Evolutionary conservation across 2,888 invertebrate species (phyloP), one percentile per base, ranked within the genome.

Genomic region (Epinotia ramella): DNA sequence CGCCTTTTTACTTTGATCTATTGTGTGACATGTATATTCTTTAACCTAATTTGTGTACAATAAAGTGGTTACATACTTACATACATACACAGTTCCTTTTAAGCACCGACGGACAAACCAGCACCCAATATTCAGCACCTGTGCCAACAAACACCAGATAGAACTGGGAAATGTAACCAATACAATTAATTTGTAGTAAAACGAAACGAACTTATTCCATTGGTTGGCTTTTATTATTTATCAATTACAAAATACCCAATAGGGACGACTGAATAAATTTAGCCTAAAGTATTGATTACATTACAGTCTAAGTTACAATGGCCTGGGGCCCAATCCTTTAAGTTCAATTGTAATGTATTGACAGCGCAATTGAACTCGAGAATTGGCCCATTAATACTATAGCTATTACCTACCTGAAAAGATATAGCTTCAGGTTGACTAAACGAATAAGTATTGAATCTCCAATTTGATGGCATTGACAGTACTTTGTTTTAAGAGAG

Each of bases 191-290:
- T 16, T 49, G 13, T 13, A 49, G 16, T 16, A 20, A 46, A 46
- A 64, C 20, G 20, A 64, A 53, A 56, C 12, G 20, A 59, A 59
- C 49, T 11, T 11, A 5, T 40, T 4, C 4, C 44, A 20, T 24
- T 59, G 20, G n/a, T 49, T 13, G 16, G 11, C 28, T 11, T 74
- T 65, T 74, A 74, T 74, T 74, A 12, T 57, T 40, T 46, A 64
- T 28, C 63, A 69, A 64, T 53, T 74, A 74, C 69, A 70, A 70
- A 74, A 65, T 9, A 13, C 69, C 69, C 69, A 65, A 64, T 57
- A 49, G 64, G 64, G 73, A 44, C 24, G 33, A 59, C 68, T 46
- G 24, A 59, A 69, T 69, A 60, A 69, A 46, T 69, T 60, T 60
- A 24, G 46, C 69, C 24, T 69, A 69, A 59, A 44, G 59, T 68